Evolutionary conservation across 1,140 invertebrate species (phyloP).

Genomic region (Varroa destructor): DNA sequence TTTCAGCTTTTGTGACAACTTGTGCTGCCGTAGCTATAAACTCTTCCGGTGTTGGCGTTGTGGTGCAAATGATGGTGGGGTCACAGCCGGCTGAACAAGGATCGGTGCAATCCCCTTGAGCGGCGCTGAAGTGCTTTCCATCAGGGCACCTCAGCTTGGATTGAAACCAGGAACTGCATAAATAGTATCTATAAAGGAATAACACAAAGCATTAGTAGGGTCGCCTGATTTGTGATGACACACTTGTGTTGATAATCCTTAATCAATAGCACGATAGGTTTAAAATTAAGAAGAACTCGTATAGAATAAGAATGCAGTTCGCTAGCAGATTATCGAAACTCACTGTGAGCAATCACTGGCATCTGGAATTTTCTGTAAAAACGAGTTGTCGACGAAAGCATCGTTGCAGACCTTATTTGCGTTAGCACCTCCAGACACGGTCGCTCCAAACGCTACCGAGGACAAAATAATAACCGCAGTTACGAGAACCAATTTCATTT

Average conservation of each 20-base stretch:
- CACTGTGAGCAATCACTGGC: slow-evolving; percentile 1
- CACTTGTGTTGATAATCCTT: neutral
- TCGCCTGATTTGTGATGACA: neutral
- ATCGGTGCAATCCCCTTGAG: neutral
- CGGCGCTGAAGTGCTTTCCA: slow-evolving; percentile 7
- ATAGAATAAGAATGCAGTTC: neutral
- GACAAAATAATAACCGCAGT: neutral
- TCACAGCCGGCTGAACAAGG: slow-evolving; percentile 4
- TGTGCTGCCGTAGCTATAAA: neutral
- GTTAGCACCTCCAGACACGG: slow-evolving; percentile 3
- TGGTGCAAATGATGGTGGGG: slow-evolving; percentile 9
- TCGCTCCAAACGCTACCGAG: neutral
- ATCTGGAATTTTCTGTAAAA: neutral
- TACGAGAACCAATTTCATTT: too few species aligned
- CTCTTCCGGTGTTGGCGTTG: neutral
- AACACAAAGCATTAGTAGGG: neutral
- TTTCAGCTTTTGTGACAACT: too few species aligned
- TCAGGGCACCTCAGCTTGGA: slow-evolving; percentile 1
- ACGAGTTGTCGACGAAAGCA: neutral
- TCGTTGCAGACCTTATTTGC: neutral
- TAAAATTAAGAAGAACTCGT: neutral
- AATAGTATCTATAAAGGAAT: neutral
- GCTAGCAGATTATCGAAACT: neutral
- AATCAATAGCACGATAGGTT: neutral
- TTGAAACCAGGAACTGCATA: neutral